phyloP scores from a whole-genome alignment of 2,113 vertebrate genomes.

The Sardina pilchardus region DNA sequence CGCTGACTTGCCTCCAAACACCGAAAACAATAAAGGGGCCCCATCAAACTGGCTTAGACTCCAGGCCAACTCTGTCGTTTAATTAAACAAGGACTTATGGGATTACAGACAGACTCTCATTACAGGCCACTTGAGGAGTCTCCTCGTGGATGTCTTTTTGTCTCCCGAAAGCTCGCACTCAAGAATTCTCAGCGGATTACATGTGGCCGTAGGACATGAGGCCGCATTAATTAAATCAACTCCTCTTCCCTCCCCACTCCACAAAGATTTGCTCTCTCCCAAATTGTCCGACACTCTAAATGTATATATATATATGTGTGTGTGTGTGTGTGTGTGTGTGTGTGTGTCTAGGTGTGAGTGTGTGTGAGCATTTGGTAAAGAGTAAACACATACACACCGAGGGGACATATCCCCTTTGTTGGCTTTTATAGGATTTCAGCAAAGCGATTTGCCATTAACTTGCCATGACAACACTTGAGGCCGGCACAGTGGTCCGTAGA shows the following conservation, averaged over 20 bases:
- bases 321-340: neutral
- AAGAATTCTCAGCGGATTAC: slow-evolving; percentile 72
- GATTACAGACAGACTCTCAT: slow-evolving; percentile 73
- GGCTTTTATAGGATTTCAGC: slow-evolving; percentile 53
- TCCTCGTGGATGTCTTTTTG: slow-evolving; percentile 69
- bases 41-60: slow-evolving; percentile 62
- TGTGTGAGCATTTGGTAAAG: slow-evolving; percentile 29
- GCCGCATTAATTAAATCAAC: slow-evolving; percentile 79
- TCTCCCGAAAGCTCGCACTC: slow-evolving; percentile 61
- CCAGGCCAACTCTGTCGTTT: slow-evolving; percentile 67
- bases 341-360: neutral
- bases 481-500: slow-evolving; percentile 53
- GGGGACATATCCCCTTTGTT: slow-evolving; percentile 46
- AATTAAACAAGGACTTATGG: slow-evolving; percentile 82
- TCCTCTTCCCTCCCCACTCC: slow-evolving; percentile 58
- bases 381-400: slow-evolving; percentile 32
- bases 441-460: slow-evolving; percentile 67
- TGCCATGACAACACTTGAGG: slow-evolving; percentile 67
- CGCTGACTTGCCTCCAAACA: slow-evolving; percentile 31
- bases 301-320: slow-evolving; percentile 15
- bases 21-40: slow-evolving; percentile 52
- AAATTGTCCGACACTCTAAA: slow-evolving; percentile 39
- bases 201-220: slow-evolving; percentile 71
- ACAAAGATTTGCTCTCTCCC: slow-evolving; percentile 57
- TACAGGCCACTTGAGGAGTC: slow-evolving; percentile 72